Evolutionary conservation across 1,140 invertebrate species (phyloP).

Genomic region (Eciton burchellii): DNA sequence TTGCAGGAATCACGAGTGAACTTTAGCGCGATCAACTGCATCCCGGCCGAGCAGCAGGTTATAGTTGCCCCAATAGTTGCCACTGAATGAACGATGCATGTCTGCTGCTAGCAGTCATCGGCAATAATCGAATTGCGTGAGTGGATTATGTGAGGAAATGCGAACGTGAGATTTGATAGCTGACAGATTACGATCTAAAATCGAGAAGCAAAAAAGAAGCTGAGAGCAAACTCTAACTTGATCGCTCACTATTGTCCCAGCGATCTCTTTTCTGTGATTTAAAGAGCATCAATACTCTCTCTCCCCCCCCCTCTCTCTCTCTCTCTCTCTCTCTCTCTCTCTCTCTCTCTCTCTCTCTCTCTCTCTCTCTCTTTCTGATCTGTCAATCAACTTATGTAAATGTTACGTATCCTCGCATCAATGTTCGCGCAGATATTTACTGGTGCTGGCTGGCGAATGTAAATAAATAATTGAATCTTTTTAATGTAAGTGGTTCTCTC

Average conservation of each 20-base stretch:
- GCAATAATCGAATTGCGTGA: neutral
- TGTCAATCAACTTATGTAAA: slow-evolving; percentile 22
- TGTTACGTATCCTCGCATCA: slow-evolving; percentile 47
- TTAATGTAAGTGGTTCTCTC: too few relatives aligned
- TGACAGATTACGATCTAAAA: too few relatives aligned
- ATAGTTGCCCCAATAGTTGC: neutral
- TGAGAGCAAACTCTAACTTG: slow-evolving; percentile 27
- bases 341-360: too few relatives aligned
- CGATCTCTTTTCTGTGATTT: slow-evolving; percentile 19
- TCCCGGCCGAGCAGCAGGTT: neutral
- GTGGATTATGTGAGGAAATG: neutral
- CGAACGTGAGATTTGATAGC: neutral
- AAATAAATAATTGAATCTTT: too few relatives aligned
- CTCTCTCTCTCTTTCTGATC: neutral
- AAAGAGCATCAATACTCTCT: neutral
- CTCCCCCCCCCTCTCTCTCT: too few relatives aligned
- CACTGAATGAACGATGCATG: neutral
- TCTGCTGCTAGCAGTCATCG: neutral
- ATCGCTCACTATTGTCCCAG: neutral
- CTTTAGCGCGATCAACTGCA: slow-evolving; percentile 1
- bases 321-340: too few relatives aligned
- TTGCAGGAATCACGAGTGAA: neutral
- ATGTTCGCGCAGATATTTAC: slow-evolving; percentile 38
- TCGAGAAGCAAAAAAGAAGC: too few relatives aligned
- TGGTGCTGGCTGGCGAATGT: too few relatives aligned